Conservation (phyloP, 2,797 vertebrate genomes). For the Paramormyrops hopkinsi region DNA sequence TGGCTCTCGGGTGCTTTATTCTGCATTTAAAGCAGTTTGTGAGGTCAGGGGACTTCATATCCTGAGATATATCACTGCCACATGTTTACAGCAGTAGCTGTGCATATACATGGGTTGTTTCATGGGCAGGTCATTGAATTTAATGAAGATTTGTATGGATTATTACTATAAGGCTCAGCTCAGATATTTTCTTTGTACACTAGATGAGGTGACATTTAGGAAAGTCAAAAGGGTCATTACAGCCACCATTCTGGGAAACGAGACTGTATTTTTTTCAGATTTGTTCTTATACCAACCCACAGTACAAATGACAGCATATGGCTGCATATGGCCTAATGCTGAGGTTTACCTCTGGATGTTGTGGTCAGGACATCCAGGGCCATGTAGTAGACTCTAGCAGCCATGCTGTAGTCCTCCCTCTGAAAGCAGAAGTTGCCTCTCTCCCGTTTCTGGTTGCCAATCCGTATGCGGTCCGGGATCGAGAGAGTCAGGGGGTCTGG, state of each 20-base stretch:
- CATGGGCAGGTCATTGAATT: background rate
- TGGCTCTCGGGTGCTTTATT: background rate
- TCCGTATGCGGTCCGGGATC: constrained; percentile 63
- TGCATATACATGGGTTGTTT: background rate
- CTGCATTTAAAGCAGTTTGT: background rate
- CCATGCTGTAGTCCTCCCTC: constrained; percentile 66
- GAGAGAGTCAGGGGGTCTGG: constrained; percentile 56
- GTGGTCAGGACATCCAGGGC: constrained; percentile 68
- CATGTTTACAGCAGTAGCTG: background rate
- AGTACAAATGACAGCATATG: background rate
- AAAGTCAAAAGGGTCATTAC: background rate
- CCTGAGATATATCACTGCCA: background rate
- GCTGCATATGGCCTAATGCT: background rate
- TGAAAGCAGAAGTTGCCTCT: constrained; percentile 78
- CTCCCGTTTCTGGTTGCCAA: constrained; percentile 73
- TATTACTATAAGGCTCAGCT: background rate
- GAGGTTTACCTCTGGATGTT: constrained; percentile 45
- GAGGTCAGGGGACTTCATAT: background rate
- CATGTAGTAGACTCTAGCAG: constrained; percentile 66
- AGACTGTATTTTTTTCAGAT: background rate
- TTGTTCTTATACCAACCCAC: background rate
- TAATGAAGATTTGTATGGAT: background rate
- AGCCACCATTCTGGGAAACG: background rate
- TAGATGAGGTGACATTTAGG: background rate
- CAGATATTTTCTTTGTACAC: background rate